Base-by-base conservation (phyloP, 2,113 vertebrate species). In the Syrmaticus mikado region DNA sequence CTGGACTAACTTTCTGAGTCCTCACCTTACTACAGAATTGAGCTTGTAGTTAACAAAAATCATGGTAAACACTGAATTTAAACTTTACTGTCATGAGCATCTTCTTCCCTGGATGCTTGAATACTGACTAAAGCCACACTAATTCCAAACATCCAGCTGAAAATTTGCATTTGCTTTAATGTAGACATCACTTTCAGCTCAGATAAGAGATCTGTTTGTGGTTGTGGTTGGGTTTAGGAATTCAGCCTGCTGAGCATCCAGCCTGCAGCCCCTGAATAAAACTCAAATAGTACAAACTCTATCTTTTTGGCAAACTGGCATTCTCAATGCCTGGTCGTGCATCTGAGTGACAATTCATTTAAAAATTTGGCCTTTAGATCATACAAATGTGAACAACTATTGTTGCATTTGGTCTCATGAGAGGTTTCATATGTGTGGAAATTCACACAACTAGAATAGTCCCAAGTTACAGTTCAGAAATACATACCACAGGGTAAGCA, bases 401-500 rank as follows among this genome's bases (percentile, higher is more conserved):
- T 68, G 8, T 8, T 41, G 6, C 0, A 1, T 75, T 67, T 68
- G 16, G 15, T 36, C 21, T 61, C 13, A 0, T 41, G 24, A 50
- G 34, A 32, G 58, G 7, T 45, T 17, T 30, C 11, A 6, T 83
- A 6, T 1, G 9, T 43, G 4, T 4, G 68, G 13, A 15, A 45
- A 45, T 32, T 83, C 22, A 55, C 17, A 18, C 5, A n/a, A 7
- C 3, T 36, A 40, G 24, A 83, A 83, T 2, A 8, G 68, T 43
- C 12, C 9, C 18, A 11, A 76, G 13, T 48, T 67, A 55, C 8
- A 68, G 6, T 7, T 36, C 41, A 64, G 28, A 57, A 57, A 41
- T 16, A 40, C 3, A 82, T 25, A 17, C 7, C 13, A 13, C 25
- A 5, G 25, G 50, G 34, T 24, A 9, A 20, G 16, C 0, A 0